These are phyloP conservation scores for Agrotis clavis DNA, from an alignment of 2,888 invertebrate genomes.

Conservation along the genomic window DNA sequence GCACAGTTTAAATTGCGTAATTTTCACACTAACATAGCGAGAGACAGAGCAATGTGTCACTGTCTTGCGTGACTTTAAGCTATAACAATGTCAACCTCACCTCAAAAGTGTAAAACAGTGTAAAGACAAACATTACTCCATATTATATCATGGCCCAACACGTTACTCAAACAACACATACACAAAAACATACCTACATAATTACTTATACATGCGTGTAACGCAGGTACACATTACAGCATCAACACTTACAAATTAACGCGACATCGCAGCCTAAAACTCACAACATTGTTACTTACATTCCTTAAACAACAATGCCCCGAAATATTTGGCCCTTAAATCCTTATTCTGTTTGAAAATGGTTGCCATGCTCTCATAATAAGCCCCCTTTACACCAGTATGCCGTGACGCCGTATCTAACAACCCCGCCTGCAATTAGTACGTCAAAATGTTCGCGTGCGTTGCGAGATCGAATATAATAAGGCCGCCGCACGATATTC, in stretches of 20 bases:
- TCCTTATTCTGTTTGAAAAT: slow-evolving; percentile 68
- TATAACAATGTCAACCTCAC: slow-evolving; percentile 19
- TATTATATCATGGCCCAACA: slow-evolving; percentile 30
- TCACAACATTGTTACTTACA: slow-evolving; percentile 67
- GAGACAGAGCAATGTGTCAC: not conserved
- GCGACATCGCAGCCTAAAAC: slow-evolving; percentile 59
- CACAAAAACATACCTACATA: slow-evolving; percentile 24
- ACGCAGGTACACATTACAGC: slow-evolving; percentile 45
- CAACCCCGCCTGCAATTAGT: slow-evolving; percentile 79
- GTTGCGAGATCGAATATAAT: slow-evolving; percentile 82
- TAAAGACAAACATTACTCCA: slow-evolving; percentile 40
- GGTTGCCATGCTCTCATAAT: slow-evolving; percentile 62
- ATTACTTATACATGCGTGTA: slow-evolving; percentile 35
- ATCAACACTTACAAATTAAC: slow-evolving; percentile 60
- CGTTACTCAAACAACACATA: slow-evolving; percentile 40
- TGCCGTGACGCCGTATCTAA: slow-evolving; percentile 76
- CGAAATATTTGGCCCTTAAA: slow-evolving; percentile 69
- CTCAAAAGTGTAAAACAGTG: slow-evolving; percentile 54
- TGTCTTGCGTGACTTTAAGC: slow-evolving; percentile 22
- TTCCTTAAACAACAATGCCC: slow-evolving; percentile 69
- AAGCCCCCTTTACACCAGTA: slow-evolving; percentile 67
- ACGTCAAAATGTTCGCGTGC: slow-evolving; percentile 84
- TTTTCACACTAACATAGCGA: not conserved
- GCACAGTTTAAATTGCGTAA: not conserved
- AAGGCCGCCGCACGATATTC: slow-evolving; percentile 79